phyloP scores from a whole-genome alignment of 2,113 vertebrate species.

The Mellivora capensis region DNA sequence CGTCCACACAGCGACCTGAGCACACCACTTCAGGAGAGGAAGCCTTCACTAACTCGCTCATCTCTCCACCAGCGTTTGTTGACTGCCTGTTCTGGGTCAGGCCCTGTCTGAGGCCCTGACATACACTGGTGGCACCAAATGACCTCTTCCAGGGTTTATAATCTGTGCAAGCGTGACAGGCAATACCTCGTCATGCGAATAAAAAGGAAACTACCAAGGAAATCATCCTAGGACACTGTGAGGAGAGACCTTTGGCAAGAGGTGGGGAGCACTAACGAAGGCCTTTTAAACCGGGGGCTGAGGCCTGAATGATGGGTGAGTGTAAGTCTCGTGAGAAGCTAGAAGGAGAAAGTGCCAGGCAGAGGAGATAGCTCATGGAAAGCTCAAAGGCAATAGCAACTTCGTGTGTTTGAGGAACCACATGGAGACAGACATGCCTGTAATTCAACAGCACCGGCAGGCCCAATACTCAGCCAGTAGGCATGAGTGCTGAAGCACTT shows the following conservation, averaged over 20 bases:
- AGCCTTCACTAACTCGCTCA: neutral
- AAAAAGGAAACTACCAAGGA: neutral
- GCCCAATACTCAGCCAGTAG: too few species aligned
- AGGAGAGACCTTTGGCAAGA: neutral
- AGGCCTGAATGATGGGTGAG: too few species aligned
- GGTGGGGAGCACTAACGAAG: neutral
- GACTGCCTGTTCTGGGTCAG: neutral
- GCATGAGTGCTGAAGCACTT: neutral
- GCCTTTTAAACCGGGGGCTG: neutral
- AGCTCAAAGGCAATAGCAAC: neutral
- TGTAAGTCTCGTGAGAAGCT: neutral
- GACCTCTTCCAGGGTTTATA: neutral
- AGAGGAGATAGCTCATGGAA: neutral
- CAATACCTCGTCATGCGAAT: neutral
- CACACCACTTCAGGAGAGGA: neutral
- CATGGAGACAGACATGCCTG: neutral
- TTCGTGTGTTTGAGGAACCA: neutral
- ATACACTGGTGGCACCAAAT: neutral
- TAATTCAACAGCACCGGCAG: neutral
- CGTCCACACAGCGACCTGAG: neutral
- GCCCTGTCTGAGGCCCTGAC: neutral
- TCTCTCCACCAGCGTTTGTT: neutral
- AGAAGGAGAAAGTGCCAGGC: neutral
- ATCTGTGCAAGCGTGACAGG: neutral
- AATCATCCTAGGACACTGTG: neutral